A percentile compares a stretch with the other conserved stretches of the same genome.
Conservation (phyloP, 2,113 vertebrate species). For the Myodes glareolus region DNA sequence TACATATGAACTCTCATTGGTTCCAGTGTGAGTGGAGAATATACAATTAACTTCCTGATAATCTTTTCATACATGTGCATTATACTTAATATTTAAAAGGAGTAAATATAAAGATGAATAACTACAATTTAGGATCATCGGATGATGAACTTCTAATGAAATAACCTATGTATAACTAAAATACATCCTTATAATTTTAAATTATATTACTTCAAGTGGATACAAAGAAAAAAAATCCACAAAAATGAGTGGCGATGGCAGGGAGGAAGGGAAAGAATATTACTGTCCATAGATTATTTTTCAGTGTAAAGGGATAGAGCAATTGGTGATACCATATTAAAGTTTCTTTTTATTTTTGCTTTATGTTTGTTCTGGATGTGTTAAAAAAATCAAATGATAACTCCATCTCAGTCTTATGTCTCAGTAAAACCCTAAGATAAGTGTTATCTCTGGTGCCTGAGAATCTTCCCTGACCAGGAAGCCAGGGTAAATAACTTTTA, state of each 20-base stretch:
- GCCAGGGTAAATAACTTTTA: neutral
- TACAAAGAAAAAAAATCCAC: neutral
- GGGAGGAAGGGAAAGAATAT: neutral
- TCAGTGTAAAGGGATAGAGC: neutral
- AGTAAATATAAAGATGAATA: neutral
- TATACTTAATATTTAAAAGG: neutral
- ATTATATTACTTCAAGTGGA: neutral
- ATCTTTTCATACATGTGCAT: neutral
- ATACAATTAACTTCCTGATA: neutral
- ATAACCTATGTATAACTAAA: neutral
- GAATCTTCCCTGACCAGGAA: neutral
- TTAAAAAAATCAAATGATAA: neutral
- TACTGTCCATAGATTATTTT: neutral
- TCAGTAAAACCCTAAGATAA: neutral
- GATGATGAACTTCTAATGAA: neutral
- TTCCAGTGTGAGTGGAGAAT: neutral
- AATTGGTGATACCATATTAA: neutral
- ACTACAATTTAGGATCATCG: constrained; percentile 12
- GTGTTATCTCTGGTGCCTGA: neutral
- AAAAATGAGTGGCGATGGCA: neutral
- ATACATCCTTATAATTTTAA: neutral
- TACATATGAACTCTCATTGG: neutral
- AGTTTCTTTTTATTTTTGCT: neutral
- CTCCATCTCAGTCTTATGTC: neutral
- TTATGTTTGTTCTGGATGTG: neutral